Percentiles rank a stretch among this genome's conserved stretches.
phyloP scores from a whole-genome alignment of 2,113 vertebrate genomes.

The Menidia beryllina region DNA sequence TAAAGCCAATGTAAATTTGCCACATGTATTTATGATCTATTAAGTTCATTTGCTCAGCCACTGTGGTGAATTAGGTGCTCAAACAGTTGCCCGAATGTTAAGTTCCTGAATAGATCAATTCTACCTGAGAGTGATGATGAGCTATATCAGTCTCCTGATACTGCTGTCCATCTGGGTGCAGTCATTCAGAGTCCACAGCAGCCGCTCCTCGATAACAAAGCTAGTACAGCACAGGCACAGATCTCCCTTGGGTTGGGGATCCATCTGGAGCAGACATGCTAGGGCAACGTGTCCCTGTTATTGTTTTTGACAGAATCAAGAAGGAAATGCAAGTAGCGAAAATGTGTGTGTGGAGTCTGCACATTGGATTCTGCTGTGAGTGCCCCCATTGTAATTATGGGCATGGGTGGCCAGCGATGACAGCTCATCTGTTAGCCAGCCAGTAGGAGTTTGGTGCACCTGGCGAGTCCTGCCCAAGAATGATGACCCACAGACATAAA shows the following conservation, averaged over 20 bases:
- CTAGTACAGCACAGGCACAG: slow-evolving; percentile 46
- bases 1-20: slow-evolving; percentile 18
- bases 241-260: slow-evolving; percentile 61
- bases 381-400: slow-evolving; percentile 79
- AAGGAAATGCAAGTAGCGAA: slow-evolving; percentile 70
- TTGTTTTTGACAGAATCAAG: slow-evolving; percentile 80
- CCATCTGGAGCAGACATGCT: slow-evolving; percentile 74
- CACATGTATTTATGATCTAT: slow-evolving; percentile 13
- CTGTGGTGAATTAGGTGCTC: slow-evolving; percentile 7
- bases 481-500: slow-evolving; percentile 58
- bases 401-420: slow-evolving; percentile 81
- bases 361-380: slow-evolving; percentile 72
- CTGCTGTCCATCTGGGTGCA: slow-evolving; percentile 63
- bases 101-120: slow-evolving; percentile 34
- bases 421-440: slow-evolving; percentile 82
- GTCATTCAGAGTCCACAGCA: slow-evolving; percentile 32
- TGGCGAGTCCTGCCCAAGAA: slow-evolving; percentile 63
- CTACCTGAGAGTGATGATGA: slow-evolving; percentile 33
- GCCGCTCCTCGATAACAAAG: slow-evolving; percentile 43
- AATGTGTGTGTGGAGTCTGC: slow-evolving; percentile 56
- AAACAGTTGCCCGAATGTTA: neutral
- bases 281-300: slow-evolving; percentile 71
- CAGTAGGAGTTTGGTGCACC: slow-evolving; percentile 70
- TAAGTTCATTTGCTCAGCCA: slow-evolving; percentile 8
- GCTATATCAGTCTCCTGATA: slow-evolving; percentile 34